Evolutionary conservation across 2,113 vertebrate species (phyloP).

Genomic region (Petroica traversi): DNA sequence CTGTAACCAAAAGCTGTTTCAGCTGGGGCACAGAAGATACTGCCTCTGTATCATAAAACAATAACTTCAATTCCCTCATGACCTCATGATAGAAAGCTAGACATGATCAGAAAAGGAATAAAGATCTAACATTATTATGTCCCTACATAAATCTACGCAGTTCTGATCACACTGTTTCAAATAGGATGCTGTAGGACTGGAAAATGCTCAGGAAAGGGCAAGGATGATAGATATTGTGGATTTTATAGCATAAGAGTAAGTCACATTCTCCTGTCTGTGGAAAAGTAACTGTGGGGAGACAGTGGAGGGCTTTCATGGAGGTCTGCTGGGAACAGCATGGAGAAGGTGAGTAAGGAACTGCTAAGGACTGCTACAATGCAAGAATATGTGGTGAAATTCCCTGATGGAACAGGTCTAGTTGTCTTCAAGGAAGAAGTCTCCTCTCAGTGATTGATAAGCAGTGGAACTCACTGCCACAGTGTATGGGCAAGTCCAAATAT

Average conservation of each 20-base stretch:
- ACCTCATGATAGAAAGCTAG: background rate
- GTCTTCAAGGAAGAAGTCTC: background rate
- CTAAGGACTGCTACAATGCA: background rate
- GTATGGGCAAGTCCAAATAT: background rate
- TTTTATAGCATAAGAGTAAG: background rate
- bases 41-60: background rate
- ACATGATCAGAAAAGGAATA: background rate
- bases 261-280: background rate
- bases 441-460: background rate
- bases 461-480: background rate
- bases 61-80: background rate
- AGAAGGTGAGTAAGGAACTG: background rate
- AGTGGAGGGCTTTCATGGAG: background rate
- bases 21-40: background rate
- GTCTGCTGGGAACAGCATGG: background rate
- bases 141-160: background rate
- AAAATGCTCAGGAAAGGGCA: background rate
- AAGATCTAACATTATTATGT: background rate
- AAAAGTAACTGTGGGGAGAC: background rate
- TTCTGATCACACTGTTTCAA: background rate
- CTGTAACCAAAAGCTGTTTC: background rate
- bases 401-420: background rate
- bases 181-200: background rate
- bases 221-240: background rate
- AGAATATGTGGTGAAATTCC: background rate